Evolutionary conservation across 30 jellyfish, hydroid and myxozoan species (phyloP).

Genomic region (Aurelia sp.): DNA sequence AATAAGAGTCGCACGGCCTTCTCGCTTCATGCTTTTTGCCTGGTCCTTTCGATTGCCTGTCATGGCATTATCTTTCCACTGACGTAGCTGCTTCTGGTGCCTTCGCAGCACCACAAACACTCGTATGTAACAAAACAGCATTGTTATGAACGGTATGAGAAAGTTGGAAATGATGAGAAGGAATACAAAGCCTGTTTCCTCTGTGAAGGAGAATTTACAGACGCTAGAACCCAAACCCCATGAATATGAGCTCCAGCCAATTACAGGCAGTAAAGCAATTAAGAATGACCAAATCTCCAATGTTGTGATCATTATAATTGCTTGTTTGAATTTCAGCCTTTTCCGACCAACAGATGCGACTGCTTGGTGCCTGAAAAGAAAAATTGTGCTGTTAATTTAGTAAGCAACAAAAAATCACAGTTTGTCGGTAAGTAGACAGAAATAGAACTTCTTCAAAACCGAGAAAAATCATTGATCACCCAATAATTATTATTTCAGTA

Average conservation of each 20-base stretch:
- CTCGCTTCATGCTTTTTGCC: constrained; percentile 67
- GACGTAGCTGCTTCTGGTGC: constrained; percentile 59
- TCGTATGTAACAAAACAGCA: constrained; percentile 69
- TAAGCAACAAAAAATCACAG: too few relatives aligned
- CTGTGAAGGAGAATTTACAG: constrained; percentile 72
- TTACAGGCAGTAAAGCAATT: constrained; percentile 57
- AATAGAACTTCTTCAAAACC: too few relatives aligned
- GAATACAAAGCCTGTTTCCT: constrained; percentile 57
- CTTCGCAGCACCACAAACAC: constrained; percentile 71
- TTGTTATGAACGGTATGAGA: constrained; percentile 58
- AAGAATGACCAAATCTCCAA: constrained; percentile 52
- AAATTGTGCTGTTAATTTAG: not conserved
- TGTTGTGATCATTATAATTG: constrained; percentile 36
- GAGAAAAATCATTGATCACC: too few relatives aligned
- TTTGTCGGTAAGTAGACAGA: too few relatives aligned
- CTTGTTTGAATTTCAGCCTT: constrained; percentile 56
- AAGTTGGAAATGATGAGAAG: constrained; percentile 52
- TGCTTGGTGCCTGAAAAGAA: constrained; percentile 54
- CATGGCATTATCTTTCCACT: constrained; percentile 60
- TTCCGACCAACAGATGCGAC: constrained; percentile 54
- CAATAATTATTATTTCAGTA: too few relatives aligned
- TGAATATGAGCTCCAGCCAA: constrained; percentile 74
- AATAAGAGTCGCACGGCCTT: constrained; percentile 76
- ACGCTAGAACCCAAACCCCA: constrained; percentile 69
- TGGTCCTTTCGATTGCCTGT: constrained; percentile 36